These are phyloP conservation scores for Platysternon megacephalum DNA, from an alignment of 2,113 vertebrate species.

Conservation along the genomic window DNA sequence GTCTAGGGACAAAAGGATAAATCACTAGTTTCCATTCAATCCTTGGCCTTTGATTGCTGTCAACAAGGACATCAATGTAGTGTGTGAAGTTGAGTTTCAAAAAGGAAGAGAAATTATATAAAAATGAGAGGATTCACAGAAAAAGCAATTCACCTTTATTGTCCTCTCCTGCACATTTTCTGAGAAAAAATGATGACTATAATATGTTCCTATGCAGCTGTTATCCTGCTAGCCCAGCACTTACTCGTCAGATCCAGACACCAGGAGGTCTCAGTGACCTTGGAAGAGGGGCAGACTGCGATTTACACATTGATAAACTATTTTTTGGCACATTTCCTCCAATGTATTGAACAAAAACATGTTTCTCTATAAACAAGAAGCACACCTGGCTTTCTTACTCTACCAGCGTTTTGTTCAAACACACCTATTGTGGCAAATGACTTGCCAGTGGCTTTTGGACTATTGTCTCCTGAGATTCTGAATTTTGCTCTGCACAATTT, in stretches of 20 bases:
- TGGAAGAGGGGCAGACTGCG: not conserved
- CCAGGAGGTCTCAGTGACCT: not conserved
- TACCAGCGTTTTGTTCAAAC: not conserved
- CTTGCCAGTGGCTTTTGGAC: not conserved
- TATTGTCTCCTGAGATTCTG: not conserved
- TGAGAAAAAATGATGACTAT: not conserved
- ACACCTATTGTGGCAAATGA: not conserved
- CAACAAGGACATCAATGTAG: accelerated
- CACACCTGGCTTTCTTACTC: not conserved
- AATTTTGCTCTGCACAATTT: not conserved
- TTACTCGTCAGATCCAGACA: not conserved
- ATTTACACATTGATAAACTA: not conserved
- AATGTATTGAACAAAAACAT: not conserved
- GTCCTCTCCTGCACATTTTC: not conserved
- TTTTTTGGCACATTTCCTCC: not conserved
- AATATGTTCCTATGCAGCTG: accelerated
- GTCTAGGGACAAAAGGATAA: not conserved
- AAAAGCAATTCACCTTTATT: not conserved
- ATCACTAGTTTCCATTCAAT: not conserved
- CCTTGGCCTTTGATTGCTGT: not conserved
- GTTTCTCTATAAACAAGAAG: not conserved
- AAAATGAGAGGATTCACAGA: not conserved
- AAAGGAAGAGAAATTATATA: not conserved
- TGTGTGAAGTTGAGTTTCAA: not conserved
- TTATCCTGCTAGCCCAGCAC: not conserved